Evolutionary conservation across 2,797 vertebrate genomes (phyloP).

Genomic region (Hozukius guyotensis): DNA sequence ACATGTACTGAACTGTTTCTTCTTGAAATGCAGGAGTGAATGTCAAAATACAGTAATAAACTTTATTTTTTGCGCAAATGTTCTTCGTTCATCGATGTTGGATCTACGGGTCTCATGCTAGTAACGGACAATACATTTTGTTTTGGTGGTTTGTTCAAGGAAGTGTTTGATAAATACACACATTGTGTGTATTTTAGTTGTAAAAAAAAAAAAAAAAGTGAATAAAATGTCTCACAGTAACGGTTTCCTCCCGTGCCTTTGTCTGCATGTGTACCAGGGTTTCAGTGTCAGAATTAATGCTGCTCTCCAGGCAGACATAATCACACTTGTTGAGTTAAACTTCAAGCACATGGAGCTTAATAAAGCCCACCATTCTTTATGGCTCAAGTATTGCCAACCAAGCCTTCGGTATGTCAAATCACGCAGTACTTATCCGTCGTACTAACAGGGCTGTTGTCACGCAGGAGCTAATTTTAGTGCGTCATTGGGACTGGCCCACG

Average conservation of each 20-base stretch:
- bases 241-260: neutral
- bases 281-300: neutral
- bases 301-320: neutral
- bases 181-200: neutral
- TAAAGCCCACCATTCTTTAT: neutral
- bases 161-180: neutral
- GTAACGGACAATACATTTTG: neutral
- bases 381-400: neutral
- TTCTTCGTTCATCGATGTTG: neutral
- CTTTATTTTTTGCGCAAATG: neutral
- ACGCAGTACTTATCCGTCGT: neutral
- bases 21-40: neutral
- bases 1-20: neutral
- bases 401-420: neutral
- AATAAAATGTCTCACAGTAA: conserved; percentile 21
- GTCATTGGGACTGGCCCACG: neutral
- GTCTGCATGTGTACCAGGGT: neutral
- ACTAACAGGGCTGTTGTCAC: neutral
- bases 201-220: neutral
- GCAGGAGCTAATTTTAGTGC: neutral
- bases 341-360: neutral
- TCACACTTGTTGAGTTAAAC: neutral
- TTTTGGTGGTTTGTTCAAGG: neutral
- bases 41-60: conserved; percentile 3
- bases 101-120: neutral